Percentiles rank a stretch among this genome's conserved stretches.
phyloP scores from a whole-genome alignment of 2,113 vertebrate species.

The Colinus virginianus region DNA sequence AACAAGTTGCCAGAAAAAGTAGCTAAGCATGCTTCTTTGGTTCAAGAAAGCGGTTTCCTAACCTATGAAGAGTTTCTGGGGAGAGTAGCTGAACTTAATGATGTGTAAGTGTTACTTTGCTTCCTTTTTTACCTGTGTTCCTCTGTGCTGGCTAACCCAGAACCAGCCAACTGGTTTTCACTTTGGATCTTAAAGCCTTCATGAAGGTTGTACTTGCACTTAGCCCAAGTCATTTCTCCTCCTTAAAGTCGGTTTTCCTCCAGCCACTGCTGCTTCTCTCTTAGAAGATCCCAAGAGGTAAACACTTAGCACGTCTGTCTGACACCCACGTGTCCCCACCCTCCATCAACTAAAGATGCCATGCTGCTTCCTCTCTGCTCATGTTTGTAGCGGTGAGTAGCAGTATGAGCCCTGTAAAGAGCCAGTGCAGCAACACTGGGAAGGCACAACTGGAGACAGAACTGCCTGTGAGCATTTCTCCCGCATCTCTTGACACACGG shows the following conservation, averaged over 20 bases:
- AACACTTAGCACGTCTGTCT: not conserved
- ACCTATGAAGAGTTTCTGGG: constrained; percentile 98
- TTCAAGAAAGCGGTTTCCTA: constrained; percentile 93
- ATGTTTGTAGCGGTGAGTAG: not conserved
- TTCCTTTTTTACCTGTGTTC: not conserved
- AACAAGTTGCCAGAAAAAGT: constrained; percentile 96
- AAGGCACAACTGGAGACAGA: not conserved
- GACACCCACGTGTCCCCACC: not conserved
- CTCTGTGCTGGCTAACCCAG: not conserved
- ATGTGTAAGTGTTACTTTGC: constrained; percentile 87
- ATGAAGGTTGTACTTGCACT: not conserved
- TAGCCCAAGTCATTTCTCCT: not conserved
- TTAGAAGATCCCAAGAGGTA: not conserved
- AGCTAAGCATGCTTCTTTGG: constrained; percentile 88
- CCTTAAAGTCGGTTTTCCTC: not conserved
- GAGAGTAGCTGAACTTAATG: constrained; percentile 95
- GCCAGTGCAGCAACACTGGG: not conserved
- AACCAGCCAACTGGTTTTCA: not conserved
- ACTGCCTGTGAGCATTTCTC: not conserved
- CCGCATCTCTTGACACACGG: not conserved
- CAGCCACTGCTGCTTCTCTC: not conserved
- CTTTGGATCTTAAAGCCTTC: not conserved
- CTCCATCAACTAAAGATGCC: not conserved
- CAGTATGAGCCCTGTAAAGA: not conserved
- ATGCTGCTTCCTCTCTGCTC: not conserved